A percentile compares a stretch with the other conserved stretches of the same genome.
phyloP scores from a whole-genome alignment of 2,888 invertebrate species.

The Apocheima hispidaria region DNA sequence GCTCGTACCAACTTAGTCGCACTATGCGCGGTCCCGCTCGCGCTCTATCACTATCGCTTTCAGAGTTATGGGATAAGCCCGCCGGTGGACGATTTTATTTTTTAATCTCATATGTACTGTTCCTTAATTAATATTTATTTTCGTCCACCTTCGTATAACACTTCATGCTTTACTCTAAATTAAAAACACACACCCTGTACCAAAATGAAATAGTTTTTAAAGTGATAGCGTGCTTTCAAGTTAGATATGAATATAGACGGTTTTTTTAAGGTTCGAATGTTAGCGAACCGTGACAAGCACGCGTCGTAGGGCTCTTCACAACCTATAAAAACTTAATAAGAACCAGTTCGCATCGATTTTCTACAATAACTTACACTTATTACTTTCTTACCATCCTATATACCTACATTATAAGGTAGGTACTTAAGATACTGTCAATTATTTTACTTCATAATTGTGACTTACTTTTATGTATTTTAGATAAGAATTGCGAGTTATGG shows the following conservation, averaged over 20 bases:
- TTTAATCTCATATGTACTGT: not conserved
- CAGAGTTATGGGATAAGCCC: too few relatives aligned
- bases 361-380: not conserved
- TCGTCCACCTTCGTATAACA: not conserved
- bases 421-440: too few relatives aligned
- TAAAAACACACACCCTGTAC: slow-evolving; percentile 8
- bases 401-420: too few relatives aligned
- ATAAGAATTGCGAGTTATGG: too few relatives aligned
- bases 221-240: slow-evolving; percentile 9
- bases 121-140: not conserved
- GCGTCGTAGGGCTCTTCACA: not conserved
- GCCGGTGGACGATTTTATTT: too few relatives aligned
- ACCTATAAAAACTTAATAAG: not conserved
- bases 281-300: slow-evolving; percentile 24
- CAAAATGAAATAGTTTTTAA: slow-evolving; percentile 1
- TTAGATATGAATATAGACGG: not conserved
- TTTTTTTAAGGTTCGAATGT: slow-evolving; percentile 24
- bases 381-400: not conserved
- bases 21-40: too few relatives aligned
- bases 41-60: too few relatives aligned
- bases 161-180: not conserved
- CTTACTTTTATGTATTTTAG: too few relatives aligned
- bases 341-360: not conserved
- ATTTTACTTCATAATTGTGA: too few relatives aligned
- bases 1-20: too few relatives aligned